These are phyloP conservation scores for Theocolax elegans DNA, from an alignment of 1,140 invertebrate genomes.

Conservation along the genomic window DNA sequence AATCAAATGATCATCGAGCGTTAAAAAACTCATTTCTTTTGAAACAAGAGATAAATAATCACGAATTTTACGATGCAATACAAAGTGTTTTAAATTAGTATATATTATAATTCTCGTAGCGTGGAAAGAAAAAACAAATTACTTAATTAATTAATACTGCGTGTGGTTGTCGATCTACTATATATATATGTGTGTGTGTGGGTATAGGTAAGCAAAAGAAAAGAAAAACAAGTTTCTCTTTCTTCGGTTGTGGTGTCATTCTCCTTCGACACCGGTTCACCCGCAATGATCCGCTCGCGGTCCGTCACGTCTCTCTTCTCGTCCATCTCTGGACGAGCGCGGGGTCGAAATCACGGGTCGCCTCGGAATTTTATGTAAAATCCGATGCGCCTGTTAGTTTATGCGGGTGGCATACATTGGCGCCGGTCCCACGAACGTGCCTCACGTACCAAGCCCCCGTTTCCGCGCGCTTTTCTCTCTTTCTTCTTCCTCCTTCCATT, in stretches of 20 bases:
- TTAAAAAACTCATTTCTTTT: too few species aligned
- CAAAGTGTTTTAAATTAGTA: too few species aligned
- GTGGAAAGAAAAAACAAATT: too few species aligned
- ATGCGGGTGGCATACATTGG: conserved; percentile 68
- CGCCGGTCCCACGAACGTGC: conserved; percentile 63
- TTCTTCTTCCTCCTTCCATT: conserved; percentile 6
- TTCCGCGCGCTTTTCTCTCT: conserved; percentile 50
- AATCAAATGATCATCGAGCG: too few species aligned
- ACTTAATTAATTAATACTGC: too few species aligned
- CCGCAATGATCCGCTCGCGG: conserved; percentile 56
- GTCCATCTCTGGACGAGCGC: conserved; percentile 52
- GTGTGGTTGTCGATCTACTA: too few species aligned
- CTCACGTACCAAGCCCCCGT: conserved; percentile 62
- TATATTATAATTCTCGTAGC: too few species aligned
- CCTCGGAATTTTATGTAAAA: conserved; percentile 67
- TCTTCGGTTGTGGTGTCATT: too few species aligned
- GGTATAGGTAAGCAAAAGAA: neutral
- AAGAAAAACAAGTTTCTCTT: neutral
- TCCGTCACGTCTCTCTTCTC: conserved; percentile 64
- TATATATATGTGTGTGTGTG: too few species aligned
- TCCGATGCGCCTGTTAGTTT: conserved; percentile 68
- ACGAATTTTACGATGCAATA: too few species aligned
- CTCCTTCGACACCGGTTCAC: conserved; percentile 8
- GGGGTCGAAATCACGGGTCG: conserved; percentile 55
- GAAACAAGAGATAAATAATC: too few species aligned